Base-by-base conservation (phyloP, 2,888 invertebrate genomes). In the Cheilosia variabilis region DNA sequence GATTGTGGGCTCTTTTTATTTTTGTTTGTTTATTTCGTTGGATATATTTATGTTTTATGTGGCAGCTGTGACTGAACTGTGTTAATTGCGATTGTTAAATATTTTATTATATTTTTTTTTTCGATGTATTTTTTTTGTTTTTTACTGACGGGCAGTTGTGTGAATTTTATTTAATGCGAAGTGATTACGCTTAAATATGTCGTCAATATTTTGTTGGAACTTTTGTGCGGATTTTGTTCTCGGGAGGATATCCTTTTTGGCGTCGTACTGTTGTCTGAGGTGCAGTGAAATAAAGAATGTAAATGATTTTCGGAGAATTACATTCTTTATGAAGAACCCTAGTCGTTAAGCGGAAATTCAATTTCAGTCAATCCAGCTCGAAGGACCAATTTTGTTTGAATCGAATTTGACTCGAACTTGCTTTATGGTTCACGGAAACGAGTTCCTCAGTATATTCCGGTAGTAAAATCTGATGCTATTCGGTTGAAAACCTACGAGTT, bases 81-180 rank as follows among this genome's bases (percentile, higher is more conserved):
- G 84, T 75, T 84, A 84, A 84, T 84, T 84, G 84, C 58, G 58
- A 84, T 69, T 84, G 84, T 79, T 84, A 24, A 75, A 84, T 84
- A 53, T 80, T 84, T 79, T 60, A 79, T 60, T 50, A 22, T n/a
- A 43, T 55, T 24, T 31, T 31, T 63, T 22, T 47, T 7, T 19
- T 6, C 22, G 27, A n/a, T 41, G 22, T 13, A 58, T 63, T 57
- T 63, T 57, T 43, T 0, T 57, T 63, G 52, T 43, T 0, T 62
- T 37, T 57, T 27, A 2, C 57, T 27, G 17, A 50, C 43, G 27
- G 68, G 55, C 55, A 68, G 62, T 72, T 60, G 57, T 27, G 4
- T 50, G 57, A 43, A 15, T 52, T 52, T 58, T 69, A 13, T 58
- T 71, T n/a, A 73, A 66, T 79, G 43, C 41, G 4, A 60, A 57